Conservation (phyloP, 2,888 invertebrate genomes). For the Hecatera dysodea region DNA sequence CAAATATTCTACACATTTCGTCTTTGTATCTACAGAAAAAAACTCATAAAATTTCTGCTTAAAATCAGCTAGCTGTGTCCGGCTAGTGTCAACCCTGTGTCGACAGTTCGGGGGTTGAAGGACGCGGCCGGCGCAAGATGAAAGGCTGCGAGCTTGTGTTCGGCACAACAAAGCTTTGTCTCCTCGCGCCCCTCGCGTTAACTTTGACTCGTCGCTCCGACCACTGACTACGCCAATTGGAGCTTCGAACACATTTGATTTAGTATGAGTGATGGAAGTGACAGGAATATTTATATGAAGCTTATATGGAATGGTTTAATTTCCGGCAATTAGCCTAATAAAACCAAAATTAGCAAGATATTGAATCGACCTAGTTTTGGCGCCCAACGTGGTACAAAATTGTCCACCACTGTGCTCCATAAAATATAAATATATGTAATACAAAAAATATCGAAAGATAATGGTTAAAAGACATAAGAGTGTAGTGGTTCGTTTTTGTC, state of each 20-base stretch:
- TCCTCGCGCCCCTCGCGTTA: slow-evolving; percentile 77
- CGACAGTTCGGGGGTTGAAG: slow-evolving; percentile 75
- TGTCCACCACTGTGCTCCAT: slow-evolving; percentile 15
- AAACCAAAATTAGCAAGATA: neutral
- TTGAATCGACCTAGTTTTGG: neutral
- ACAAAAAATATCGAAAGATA: neutral
- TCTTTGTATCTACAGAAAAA: neutral
- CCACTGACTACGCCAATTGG: slow-evolving; percentile 51
- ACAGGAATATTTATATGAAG: neutral
- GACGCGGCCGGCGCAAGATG: slow-evolving; percentile 82
- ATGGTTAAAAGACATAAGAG: neutral
- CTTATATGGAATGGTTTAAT: slow-evolving; percentile 1
- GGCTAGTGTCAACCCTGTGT: slow-evolving; percentile 72
- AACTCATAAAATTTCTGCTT: neutral
- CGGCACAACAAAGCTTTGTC: slow-evolving; percentile 86
- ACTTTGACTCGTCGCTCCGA: slow-evolving; percentile 66
- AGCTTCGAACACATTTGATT: slow-evolving; percentile 45
- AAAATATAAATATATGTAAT: neutral
- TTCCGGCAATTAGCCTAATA: neutral
- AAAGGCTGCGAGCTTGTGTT: slow-evolving; percentile 82
- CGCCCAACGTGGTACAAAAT: neutral
- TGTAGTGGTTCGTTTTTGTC: neutral
- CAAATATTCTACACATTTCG: too few species aligned
- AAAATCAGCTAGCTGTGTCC: slow-evolving; percentile 41
- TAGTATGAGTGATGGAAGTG: slow-evolving; percentile 12